Percentiles rank a stretch among this genome's conserved stretches.
These are phyloP conservation scores for Hylaea fasciaria DNA, from an alignment of 2,888 invertebrate genomes.

Conservation along the genomic window DNA sequence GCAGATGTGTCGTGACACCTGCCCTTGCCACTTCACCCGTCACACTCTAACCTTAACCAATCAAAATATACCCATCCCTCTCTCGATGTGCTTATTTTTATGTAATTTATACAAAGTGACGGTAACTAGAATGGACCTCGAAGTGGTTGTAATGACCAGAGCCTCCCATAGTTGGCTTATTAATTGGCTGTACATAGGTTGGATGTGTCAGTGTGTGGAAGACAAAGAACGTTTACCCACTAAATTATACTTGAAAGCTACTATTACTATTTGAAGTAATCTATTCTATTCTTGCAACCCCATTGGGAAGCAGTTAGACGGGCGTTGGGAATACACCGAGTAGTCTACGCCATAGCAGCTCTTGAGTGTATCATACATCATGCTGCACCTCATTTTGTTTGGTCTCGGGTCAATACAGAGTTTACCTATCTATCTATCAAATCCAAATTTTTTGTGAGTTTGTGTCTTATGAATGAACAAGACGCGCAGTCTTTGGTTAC, in stretches of 20 bases:
- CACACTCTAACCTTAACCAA: slow-evolving; percentile 66
- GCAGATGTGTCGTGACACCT: slow-evolving; percentile 84
- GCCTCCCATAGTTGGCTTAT: slow-evolving; percentile 59
- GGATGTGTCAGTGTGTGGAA: neutral
- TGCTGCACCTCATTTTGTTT: no score
- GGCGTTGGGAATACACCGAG: no score
- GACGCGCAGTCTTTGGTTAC: no score
- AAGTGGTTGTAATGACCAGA: slow-evolving; percentile 78
- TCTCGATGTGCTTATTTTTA: slow-evolving; percentile 80
- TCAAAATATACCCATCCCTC: slow-evolving; percentile 64
- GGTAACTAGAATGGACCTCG: slow-evolving; percentile 82
- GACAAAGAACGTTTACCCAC: slow-evolving; percentile 37
- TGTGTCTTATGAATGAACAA: no score
- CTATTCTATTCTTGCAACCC: no score
- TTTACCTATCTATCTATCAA: no score
- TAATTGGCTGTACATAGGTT: slow-evolving; percentile 54
- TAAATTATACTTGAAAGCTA: neutral
- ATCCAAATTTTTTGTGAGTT: no score
- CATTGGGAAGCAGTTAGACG: no score
- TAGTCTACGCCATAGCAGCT: no score
- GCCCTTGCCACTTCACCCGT: slow-evolving; percentile 76
- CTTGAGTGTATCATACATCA: no score
- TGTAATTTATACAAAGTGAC: slow-evolving; percentile 83
- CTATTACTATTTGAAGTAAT: no score
- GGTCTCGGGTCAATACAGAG: no score